Percentiles rank a stretch among this genome's conserved stretches.
Conservation (phyloP, 1,140 invertebrate species). For the Goniozus legneri region DNA sequence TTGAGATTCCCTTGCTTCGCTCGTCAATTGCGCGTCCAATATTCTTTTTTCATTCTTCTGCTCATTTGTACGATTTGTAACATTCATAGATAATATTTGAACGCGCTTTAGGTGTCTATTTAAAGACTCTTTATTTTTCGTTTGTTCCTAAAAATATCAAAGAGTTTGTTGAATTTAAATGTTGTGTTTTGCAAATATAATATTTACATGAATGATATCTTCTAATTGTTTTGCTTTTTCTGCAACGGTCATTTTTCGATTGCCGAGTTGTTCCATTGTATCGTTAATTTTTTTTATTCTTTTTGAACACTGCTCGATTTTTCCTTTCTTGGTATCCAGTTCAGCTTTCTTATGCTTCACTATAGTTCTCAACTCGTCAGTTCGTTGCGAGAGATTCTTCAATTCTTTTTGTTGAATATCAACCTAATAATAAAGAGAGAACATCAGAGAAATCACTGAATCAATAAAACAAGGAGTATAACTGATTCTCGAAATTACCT, state of each 20-base stretch:
- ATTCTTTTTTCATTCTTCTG: constrained; percentile 36
- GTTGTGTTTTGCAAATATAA: background rate
- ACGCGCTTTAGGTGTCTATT: constrained; percentile 30
- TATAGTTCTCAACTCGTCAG: constrained; percentile 25
- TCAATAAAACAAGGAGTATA: background rate
- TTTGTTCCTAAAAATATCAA: constrained; percentile 35
- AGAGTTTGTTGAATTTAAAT: background rate
- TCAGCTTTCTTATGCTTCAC: constrained; percentile 30
- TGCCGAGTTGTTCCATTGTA: constrained; percentile 31
- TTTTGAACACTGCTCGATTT: constrained; percentile 27
- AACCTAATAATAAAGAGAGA: constrained; percentile 19
- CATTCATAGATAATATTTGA: constrained; percentile 29
- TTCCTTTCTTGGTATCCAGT: constrained; percentile 30
- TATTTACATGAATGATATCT: constrained; percentile 45
- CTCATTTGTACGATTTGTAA: constrained; percentile 23
- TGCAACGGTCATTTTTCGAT: constrained; percentile 34
- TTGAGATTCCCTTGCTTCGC: constrained; percentile 35
- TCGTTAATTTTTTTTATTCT: constrained; percentile 35
- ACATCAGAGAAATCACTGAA: background rate
- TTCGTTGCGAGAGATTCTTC: constrained; percentile 22
- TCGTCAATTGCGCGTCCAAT: constrained; percentile 23
- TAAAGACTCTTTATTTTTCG: constrained; percentile 33
- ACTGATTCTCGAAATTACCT: constrained; percentile 22
- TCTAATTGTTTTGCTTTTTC: constrained; percentile 44
- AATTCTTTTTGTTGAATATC: constrained; percentile 27